A percentile compares a stretch with the other conserved stretches of the same genome.
These are phyloP conservation scores for Drosophila flavopinicola DNA, from an alignment of 2,888 invertebrate species.

Conservation along the genomic window DNA sequence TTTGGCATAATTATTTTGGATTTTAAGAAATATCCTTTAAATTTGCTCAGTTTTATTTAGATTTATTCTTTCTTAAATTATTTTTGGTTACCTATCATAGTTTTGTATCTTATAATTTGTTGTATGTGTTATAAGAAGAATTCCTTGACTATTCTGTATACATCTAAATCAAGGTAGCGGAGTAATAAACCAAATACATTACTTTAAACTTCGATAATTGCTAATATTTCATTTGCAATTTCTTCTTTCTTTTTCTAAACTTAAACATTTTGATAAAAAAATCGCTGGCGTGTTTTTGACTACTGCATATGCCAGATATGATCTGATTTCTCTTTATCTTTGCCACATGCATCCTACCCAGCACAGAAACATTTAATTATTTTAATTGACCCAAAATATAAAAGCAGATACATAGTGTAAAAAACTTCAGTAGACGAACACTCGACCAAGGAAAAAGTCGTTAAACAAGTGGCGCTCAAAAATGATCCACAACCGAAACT, in stretches of 20 bases:
- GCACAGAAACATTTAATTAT: constrained; percentile 41
- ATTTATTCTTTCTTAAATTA: no score
- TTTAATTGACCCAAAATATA: constrained; percentile 52
- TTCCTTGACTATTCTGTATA: no score
- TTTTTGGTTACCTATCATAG: no score
- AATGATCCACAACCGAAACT: constrained; percentile 13
- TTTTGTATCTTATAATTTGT: no score
- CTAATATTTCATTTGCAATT: not conserved
- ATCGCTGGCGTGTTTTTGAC: constrained; percentile 8
- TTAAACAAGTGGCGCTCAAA: constrained; percentile 9
- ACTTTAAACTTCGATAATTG: not conserved
- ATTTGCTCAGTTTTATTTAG: no score
- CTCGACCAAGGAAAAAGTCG: constrained; percentile 29
- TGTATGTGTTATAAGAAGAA: no score
- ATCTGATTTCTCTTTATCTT: constrained; percentile 34
- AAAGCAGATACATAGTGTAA: constrained; percentile 21
- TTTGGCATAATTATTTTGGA: no score
- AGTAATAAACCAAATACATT: not conserved
- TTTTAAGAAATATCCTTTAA: no score
- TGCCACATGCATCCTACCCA: constrained; percentile 21
- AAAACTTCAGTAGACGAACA: constrained; percentile 29
- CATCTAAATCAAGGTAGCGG: not conserved
- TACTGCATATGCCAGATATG: constrained; percentile 28
- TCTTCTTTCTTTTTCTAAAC: constrained; percentile 7
- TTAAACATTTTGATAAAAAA: constrained; percentile 25